Base-by-base conservation (phyloP, 2,888 invertebrate species). In the Caenorhabditis sp. region DNA sequence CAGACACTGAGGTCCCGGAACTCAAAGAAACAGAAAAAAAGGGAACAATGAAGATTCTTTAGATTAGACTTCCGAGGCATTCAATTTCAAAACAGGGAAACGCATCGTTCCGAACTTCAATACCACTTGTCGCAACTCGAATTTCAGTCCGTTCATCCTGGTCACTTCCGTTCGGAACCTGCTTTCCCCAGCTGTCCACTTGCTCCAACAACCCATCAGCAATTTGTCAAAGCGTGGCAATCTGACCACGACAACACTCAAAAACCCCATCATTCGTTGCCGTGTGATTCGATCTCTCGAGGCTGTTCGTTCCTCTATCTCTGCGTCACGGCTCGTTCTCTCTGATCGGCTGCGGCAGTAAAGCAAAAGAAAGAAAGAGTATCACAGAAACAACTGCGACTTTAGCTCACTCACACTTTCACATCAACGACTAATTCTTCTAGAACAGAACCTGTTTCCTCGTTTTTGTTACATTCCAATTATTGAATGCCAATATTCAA, bases 371-470 rank as follows among this genome's bases (percentile, higher is more conserved):
- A 37, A 51, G 71, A 65, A 60, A 67, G n/a, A 76, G 76, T 76
- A 76, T 76, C 67, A 76, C 76, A 76, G 76, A 55, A 76, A 67
- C 76, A 76, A 76, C 76, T 76, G 76, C 60, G 67, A 67, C 76
- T 47, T 55, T 60, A 64, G 40, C 58, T 47, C 61, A 50, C 51
- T 67, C 37, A 76, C 67, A 67, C 60, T 60, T 51, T 40, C 24
- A 37, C 40, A 2, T 15, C 37, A 28, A 62, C 18, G 51, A 72
- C 64, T 50, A 58, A 61, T 56, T 71, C 40, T 40, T 13, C 18
- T 24, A 67, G 28, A 26, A 0, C 9, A 4, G 9, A 61, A 62
- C 58, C 35, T 55, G 65, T 76, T 64, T 13, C 28, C 20, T 15
- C 3, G 13, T 35, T 44, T 22, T 15, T 3, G 13, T 35, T 44